Evolutionary conservation across 1,140 invertebrate genomes (phyloP).

Genomic region (Catajapyx aquilonaris): DNA sequence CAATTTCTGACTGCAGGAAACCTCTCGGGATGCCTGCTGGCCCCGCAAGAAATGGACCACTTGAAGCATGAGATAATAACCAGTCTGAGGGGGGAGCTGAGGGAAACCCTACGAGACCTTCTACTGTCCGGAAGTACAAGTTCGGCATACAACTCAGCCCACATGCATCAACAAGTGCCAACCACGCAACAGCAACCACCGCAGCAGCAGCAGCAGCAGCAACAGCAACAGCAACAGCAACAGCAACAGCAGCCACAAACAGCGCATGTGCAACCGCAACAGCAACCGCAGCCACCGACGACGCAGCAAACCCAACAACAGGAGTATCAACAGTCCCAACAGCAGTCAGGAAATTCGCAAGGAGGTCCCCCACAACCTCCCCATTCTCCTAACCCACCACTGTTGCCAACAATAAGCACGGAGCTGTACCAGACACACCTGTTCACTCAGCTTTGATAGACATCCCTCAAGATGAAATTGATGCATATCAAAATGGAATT

Average conservation of each 20-base stretch:
- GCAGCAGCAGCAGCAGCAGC: background rate
- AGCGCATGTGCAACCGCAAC: background rate
- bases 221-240: background rate
- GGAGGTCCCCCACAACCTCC: background rate
- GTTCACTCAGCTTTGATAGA: slow-evolving; percentile 21
- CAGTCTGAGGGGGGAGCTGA: slow-evolving; percentile 17
- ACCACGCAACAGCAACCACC: too few species aligned
- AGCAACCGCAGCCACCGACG: too few species aligned
- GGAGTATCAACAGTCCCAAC: too few species aligned
- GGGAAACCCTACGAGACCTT: slow-evolving; percentile 12
- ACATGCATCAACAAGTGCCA: too few species aligned
- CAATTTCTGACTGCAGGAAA: slow-evolving; percentile 5
- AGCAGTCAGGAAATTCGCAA: too few species aligned
- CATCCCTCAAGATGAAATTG: too few species aligned
- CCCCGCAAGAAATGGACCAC: slow-evolving; percentile 17
- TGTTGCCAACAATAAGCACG: slow-evolving; percentile 11
- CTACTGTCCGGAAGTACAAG: too few species aligned
- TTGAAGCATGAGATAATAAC: slow-evolving; percentile 19
- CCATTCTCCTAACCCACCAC: slow-evolving; percentile 3
- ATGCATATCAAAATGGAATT: too few species aligned
- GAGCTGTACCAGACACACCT: slow-evolving; percentile 24
- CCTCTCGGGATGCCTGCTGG: slow-evolving; percentile 10
- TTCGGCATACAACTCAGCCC: too few species aligned
- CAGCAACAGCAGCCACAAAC: background rate
- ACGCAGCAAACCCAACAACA: too few species aligned